Conservation (phyloP, 1,140 invertebrate genomes). For the Melipona quadrifasciata region DNA sequence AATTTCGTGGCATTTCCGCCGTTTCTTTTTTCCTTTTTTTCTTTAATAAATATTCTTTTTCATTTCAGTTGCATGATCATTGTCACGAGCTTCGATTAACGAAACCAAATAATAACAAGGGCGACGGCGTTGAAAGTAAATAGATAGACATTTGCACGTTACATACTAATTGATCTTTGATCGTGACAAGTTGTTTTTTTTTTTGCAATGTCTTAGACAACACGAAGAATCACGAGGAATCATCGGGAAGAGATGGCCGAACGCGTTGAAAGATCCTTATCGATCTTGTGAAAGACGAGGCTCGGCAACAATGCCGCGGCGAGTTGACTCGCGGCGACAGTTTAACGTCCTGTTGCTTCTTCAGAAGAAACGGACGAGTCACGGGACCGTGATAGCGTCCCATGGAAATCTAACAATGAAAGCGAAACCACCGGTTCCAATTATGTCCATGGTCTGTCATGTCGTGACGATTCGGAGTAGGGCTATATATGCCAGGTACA, state of each 20-base stretch:
- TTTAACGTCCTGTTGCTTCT: conserved; percentile 41
- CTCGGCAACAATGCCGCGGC: conserved; percentile 18
- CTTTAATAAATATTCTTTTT: background rate
- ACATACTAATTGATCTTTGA: background rate
- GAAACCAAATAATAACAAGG: too few relatives aligned
- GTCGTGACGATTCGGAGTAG: conserved; percentile 62
- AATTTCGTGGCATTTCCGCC: conserved; percentile 14
- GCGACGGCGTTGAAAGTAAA: too few relatives aligned
- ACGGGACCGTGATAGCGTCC: conserved; percentile 71
- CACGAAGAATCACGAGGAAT: too few relatives aligned
- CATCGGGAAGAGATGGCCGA: background rate
- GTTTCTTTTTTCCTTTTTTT: too few relatives aligned
- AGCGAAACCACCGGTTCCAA: conserved; percentile 77
- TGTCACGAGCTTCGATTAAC: background rate
- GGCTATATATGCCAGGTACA: conserved; percentile 75
- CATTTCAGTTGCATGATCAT: too few relatives aligned
- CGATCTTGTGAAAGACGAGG: conserved; percentile 31
- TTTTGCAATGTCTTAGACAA: background rate
- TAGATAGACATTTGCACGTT: too few relatives aligned
- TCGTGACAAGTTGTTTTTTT: background rate
- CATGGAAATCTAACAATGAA: conserved; percentile 77
- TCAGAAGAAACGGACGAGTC: conserved; percentile 62
- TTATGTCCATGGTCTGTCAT: conserved; percentile 74
- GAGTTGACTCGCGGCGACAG: conserved; percentile 1
- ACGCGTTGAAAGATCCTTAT: background rate